Evolutionary conservation across 2,888 invertebrate genomes (phyloP), one percentile per base, ranked within the genome.

Genomic region (Icerya purchasi): DNA sequence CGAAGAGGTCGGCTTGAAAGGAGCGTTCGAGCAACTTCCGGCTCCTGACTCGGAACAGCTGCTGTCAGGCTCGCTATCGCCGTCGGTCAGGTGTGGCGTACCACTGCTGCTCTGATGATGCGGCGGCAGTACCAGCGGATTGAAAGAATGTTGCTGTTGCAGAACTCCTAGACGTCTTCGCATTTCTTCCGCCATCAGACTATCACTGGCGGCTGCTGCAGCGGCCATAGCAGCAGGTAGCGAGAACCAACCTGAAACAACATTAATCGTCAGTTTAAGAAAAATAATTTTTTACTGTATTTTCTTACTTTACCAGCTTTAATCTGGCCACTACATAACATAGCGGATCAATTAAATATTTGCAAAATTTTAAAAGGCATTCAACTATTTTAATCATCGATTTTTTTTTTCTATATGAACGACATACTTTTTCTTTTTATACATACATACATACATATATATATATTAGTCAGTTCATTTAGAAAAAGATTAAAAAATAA

Each of bases 31-130:
- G 51, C 56, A 56, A 36, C 59, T 59, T 22, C 59, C 59, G 18
- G 59, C 55, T 50, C 71, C 71, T 24, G 71, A 70, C 65, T 72
- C 71, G 49, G 70, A 70, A 63, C 71, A 70, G 63, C 71, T 71
- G 66, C 67, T 67, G 51, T 67, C 68, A n/a, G 67, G 66, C 58
- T 67, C 67, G 54, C 65, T 65, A 61, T 67, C 66, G 25, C 71
- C 70, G 53, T 72, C 71, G 2, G 72, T 70, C 1, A 36, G 14
- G n/a, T 70, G 70, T 25, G 71, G 70, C 0, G 70, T 71, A 20
- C 70, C 68, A 54, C 69, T 67, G 24, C 69, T 65, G 24, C 36
- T 36, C 5, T 14, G 5, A 14, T 5, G 36, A 36, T 71, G 67
- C 57, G 71, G 68, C 54, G 72, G 61, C 3, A 60, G 63, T 21